A percentile compares a stretch with the other conserved stretches of the same genome.
Conservation (phyloP, 2,797 vertebrate species). For the Poecilia wingei region DNA sequence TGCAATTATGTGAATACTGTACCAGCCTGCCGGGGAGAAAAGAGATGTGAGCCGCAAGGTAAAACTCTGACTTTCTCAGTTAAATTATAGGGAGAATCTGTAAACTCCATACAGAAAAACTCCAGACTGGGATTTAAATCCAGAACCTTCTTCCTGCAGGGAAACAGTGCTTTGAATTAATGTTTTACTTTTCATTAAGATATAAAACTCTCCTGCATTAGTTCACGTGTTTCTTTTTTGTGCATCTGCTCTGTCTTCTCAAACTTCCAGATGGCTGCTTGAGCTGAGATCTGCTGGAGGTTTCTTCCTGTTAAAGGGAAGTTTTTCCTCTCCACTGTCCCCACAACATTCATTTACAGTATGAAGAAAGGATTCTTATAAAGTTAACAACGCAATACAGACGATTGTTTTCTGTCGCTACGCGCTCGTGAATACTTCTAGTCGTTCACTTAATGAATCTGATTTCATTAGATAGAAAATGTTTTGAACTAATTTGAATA, state of each 20-base stretch:
- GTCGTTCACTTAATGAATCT: background rate
- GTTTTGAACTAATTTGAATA: background rate
- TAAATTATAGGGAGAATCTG: background rate
- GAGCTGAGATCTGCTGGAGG: background rate
- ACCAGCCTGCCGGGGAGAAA: background rate
- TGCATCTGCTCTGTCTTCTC: background rate
- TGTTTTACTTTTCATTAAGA: background rate
- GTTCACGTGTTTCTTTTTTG: background rate
- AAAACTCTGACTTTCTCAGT: background rate
- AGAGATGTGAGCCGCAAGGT: background rate
- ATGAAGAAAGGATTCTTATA: background rate
- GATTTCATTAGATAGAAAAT: background rate
- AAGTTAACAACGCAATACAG: background rate
- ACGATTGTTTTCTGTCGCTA: background rate
- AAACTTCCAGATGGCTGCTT: background rate
- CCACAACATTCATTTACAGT: background rate
- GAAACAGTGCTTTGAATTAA: background rate
- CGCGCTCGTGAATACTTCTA: background rate
- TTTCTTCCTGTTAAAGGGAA: background rate
- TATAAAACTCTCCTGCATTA: background rate
- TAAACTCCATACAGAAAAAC: background rate
- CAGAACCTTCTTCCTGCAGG: background rate
- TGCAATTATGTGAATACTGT: background rate
- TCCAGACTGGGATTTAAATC: background rate
- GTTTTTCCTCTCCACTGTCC: background rate